Conservation (phyloP, 2,797 vertebrate species). For the Manis crassicaudata region DNA sequence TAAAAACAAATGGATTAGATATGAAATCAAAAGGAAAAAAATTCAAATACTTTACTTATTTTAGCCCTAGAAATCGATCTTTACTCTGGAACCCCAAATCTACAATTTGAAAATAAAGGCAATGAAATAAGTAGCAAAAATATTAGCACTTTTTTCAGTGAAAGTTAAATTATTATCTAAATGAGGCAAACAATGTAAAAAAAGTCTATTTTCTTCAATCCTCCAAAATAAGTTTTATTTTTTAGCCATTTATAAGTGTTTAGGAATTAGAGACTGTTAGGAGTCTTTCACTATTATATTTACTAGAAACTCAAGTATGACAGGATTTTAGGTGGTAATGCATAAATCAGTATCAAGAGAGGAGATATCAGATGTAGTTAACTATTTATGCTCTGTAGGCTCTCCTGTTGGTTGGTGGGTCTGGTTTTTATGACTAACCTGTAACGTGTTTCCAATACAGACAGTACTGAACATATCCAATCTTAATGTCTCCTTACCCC, state of each 20-base stretch:
- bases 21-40: conserved; percentile 21
- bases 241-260: background rate
- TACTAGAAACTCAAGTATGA: background rate
- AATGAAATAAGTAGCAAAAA: background rate
- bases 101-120: conserved; percentile 10
- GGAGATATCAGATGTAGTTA: background rate
- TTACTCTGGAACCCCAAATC: conserved; percentile 11
- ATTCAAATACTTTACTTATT: background rate
- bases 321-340: background rate
- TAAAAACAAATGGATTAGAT: conserved; percentile 74
- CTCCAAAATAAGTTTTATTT: background rate
- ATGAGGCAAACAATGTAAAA: background rate
- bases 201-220: background rate
- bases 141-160: background rate
- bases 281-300: background rate
- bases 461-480: background rate
- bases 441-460: background rate
- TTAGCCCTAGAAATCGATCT: background rate
- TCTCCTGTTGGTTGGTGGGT: background rate
- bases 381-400: background rate
- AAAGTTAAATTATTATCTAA: conserved; percentile 44
- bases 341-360: background rate
- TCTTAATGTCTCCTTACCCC: background rate
- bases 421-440: background rate
- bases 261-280: background rate